A percentile compares a stretch with the other conserved stretches of the same genome.
Conservation (phyloP, 2,113 vertebrate genomes). For the Istiophorus platypterus region DNA sequence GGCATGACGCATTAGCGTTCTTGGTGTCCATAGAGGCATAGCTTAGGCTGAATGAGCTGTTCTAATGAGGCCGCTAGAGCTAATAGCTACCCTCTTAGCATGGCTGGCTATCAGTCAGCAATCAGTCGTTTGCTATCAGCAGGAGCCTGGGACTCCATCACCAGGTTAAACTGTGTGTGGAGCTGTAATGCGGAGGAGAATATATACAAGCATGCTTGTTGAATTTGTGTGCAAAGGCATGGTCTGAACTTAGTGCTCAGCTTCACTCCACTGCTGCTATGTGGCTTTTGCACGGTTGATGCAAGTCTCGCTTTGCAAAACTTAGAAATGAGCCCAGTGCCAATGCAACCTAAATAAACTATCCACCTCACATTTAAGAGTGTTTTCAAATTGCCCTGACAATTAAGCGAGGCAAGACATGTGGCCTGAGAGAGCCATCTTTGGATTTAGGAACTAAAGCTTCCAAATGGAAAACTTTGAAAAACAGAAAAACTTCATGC, state of each 20-base stretch:
- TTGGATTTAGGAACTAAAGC: slow-evolving; percentile 60
- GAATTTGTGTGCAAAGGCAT: slow-evolving; percentile 37
- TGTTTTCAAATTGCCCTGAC: slow-evolving; percentile 52
- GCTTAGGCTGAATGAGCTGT: slow-evolving; percentile 58
- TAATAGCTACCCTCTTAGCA: slow-evolving; percentile 56
- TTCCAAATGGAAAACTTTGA: slow-evolving; percentile 71
- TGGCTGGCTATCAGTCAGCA: slow-evolving; percentile 50
- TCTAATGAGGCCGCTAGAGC: slow-evolving; percentile 57
- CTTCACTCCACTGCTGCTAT: slow-evolving; percentile 64
- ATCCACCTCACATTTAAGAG: slow-evolving; percentile 50
- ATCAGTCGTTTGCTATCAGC: slow-evolving; percentile 42
- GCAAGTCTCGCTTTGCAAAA: slow-evolving; percentile 64
- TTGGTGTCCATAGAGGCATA: slow-evolving; percentile 56
- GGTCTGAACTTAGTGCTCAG: slow-evolving; percentile 56
- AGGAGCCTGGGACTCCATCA: slow-evolving; percentile 15
- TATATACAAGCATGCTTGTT: slow-evolving; percentile 44
- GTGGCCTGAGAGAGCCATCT: slow-evolving; percentile 64
- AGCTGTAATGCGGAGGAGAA: slow-evolving; percentile 24
- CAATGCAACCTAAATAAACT: slow-evolving; percentile 74
- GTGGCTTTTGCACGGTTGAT: slow-evolving; percentile 46
- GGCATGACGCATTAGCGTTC: slow-evolving; percentile 58
- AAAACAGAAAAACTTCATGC: slow-evolving; percentile 51
- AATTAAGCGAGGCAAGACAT: slow-evolving; percentile 62
- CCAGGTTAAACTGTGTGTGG: slow-evolving; percentile 17
- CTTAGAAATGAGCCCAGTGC: slow-evolving; percentile 38